Base-by-base conservation (phyloP, 2,888 invertebrate genomes). In the Orgyia antiqua region DNA sequence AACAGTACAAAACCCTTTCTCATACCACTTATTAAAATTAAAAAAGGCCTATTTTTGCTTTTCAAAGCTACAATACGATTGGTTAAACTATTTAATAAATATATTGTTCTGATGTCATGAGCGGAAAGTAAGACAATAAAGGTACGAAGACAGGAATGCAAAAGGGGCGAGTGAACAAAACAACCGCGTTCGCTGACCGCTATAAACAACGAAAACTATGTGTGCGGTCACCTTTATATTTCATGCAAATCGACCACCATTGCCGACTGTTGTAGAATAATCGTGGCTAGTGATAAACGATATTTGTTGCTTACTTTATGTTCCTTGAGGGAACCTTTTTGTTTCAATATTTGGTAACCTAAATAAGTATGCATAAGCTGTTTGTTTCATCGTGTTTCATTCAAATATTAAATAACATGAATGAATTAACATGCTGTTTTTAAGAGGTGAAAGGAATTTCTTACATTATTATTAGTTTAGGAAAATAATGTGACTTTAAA, bases 51-150 rank as follows among this genome's bases (percentile, higher is more conserved):
- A n/a, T n/a, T n/a, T n/a, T 50, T 45, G 44, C 36, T 45, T 43
- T 40, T 47, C 36, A 42, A 52, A 48, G 18, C 39, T 24, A 33
- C 24, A 32, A 37, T 43, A 36, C 47, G 57, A 54, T 62, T 69
- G 67, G 65, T 57, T 51, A 65, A 53, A 47, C 45, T 58, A 60
- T 61, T 65, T 66, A 64, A 68, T 68, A 68, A 73, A 77, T 75
- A 74, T 68, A 68, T 67, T 72, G 54, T 15, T 15, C 4, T 15
- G 54, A 54, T 67, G 70, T 75, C 72, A 74, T 72, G 68, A 77
- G 69, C 78, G 78, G 78, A 69, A 80, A 77, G 76, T 74, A 84
- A 80, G 78, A 83, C 80, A 80, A 80, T 80, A 80, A 79, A 78
- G 79, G 76, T 65, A 66, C 62, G 68, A 71, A 76, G 73, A 72